Conservation (phyloP, 2,797 vertebrate genomes). For the Semotilus atromaculatus region DNA sequence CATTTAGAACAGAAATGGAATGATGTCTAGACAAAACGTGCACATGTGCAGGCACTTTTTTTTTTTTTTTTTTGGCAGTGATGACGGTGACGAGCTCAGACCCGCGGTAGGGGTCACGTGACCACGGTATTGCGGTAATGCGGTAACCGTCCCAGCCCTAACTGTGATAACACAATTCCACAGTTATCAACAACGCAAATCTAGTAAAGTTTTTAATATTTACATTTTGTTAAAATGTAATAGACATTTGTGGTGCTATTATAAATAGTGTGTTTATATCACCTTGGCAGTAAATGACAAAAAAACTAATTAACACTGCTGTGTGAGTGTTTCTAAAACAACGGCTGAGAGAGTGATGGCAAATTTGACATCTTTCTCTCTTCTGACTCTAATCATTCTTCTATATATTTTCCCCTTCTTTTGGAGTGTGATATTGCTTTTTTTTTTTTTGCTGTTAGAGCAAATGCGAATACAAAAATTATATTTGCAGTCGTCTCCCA, state of each 20-base stretch:
- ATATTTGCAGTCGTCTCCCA: neutral
- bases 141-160: no score
- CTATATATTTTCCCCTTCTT: neutral
- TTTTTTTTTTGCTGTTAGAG: neutral
- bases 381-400: neutral
- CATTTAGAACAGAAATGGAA: no score
- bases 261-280: neutral
- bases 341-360: neutral
- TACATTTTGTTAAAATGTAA: neutral
- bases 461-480: neutral
- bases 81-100: no score
- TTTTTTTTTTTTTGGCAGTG: no score
- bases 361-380: neutral
- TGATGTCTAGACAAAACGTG: no score
- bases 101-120: no score
- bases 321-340: neutral
- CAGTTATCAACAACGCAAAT: no score
- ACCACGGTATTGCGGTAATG: no score
- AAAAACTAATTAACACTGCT: neutral
- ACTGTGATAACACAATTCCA: no score
- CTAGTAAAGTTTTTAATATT: neutral
- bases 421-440: neutral
- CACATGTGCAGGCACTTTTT: no score
- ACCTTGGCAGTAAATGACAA: neutral
- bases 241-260: neutral